Evolutionary conservation across 2,113 vertebrate species (phyloP), one percentile per base, ranked within the genome.

Genomic region (Leptobrachium ailaonicum): DNA sequence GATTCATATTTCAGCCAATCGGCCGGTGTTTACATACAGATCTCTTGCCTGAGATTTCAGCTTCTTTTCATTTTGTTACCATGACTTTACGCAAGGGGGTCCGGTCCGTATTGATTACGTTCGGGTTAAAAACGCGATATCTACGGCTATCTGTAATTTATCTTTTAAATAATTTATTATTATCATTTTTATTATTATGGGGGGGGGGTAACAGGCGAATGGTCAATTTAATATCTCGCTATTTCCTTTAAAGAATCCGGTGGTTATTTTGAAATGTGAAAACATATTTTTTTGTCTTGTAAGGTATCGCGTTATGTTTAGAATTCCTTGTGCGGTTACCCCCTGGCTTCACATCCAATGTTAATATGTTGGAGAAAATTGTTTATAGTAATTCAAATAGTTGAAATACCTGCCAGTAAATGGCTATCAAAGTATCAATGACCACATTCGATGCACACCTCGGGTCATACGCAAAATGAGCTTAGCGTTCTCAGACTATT

Each of bases 401-500:
- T 66, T 58, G 10, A 73, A 80, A 71, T 60, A 41, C 7, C 78
- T 80, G 20, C 78, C 78, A 73, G 71, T 80, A 73, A 73, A 80
- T 80, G 58, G 71, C 78, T 71, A 80, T 81, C 79, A 81, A 81
- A 75, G 79, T 81, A 81, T 81, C 79, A 81, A 66, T 81, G 66
- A 81, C 79, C 72, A 81, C 68, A 81, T 81, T 81, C 79, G 75
- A 56, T 64, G 62, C 79, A 81, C 79, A 81, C 79, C 79, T 81
- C 79, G 50, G 79, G 79, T 81, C 79, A 81, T 81, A 81, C 56
- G 79, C 79, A 47, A 69, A 81, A 69, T 44, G 79, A 81, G 79
- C 79, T 81, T 62, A 60, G 66, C 64, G 79, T 81, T 81, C 79
- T 81, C 79, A 81, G 79, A 43, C 79, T 81, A 81, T 81, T 81